Evolutionary conservation across 2,113 vertebrate species (phyloP).

Genomic region (Damaliscus lunatus): DNA sequence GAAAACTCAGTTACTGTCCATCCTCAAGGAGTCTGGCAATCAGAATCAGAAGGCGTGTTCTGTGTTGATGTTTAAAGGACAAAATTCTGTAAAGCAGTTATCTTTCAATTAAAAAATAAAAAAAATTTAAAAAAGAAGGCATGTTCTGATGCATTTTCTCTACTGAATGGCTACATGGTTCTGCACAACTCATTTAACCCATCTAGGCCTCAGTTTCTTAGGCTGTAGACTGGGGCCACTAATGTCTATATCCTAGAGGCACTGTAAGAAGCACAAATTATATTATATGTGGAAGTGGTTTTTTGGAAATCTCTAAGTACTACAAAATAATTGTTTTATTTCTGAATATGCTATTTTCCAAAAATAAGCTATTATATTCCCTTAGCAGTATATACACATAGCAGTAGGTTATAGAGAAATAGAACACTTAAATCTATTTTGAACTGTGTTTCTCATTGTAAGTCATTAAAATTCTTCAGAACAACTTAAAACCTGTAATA

Average conservation of each 20-base stretch:
- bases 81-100: background rate
- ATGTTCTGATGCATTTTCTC: background rate
- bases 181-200: background rate
- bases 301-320: background rate
- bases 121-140: background rate
- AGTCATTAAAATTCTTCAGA: constrained; percentile 37
- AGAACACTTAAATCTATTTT: constrained; percentile 36
- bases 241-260: background rate
- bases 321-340: constrained; percentile 12
- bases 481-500: constrained; percentile 27
- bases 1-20: background rate
- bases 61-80: background rate
- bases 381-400: background rate
- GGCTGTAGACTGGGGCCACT: background rate
- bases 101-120: background rate
- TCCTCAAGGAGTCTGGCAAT: background rate
- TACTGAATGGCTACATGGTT: background rate
- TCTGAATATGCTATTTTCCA: background rate
- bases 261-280: background rate
- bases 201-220: background rate
- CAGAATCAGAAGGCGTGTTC: background rate
- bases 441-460: background rate
- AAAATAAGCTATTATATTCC: background rate
- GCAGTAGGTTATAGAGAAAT: background rate
- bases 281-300: background rate